A percentile compares a stretch with the other conserved stretches of the same genome.
phyloP scores from a whole-genome alignment of 2,113 vertebrate species.

The Bubalus kerabau region DNA sequence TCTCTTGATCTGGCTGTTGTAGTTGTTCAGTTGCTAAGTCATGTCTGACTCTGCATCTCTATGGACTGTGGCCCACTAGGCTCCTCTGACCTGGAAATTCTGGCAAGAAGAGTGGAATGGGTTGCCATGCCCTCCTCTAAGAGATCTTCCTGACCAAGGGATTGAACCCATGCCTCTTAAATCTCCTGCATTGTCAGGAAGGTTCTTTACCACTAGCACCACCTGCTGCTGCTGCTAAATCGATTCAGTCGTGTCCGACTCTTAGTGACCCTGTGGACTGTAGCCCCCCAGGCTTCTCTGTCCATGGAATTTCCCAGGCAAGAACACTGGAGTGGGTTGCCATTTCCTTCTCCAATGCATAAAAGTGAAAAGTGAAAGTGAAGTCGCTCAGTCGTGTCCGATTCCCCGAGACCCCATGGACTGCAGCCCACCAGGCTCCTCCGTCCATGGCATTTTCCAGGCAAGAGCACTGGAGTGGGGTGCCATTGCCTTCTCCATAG shows the following conservation, averaged over 20 bases:
- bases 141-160: background rate
- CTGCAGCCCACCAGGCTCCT: background rate
- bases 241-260: background rate
- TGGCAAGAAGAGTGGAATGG: background rate
- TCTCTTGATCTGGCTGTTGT: background rate
- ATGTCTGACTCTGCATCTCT: background rate
- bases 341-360: background rate
- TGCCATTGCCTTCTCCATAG: accelerated
- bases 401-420: background rate
- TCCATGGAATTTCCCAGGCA: background rate
- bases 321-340: background rate
- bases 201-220: background rate
- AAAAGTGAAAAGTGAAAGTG: background rate
- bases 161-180: background rate
- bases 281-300: background rate
- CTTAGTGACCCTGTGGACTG: background rate
- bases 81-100: background rate
- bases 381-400: accelerated
- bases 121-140: background rate
- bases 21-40: background rate
- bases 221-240: background rate
- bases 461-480: background rate
- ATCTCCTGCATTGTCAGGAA: background rate
- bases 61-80: background rate
- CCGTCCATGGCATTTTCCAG: background rate